Evolutionary conservation across 2,888 invertebrate genomes (phyloP), one percentile per base, ranked within the genome.

Genomic region (Orthosia incerta): DNA sequence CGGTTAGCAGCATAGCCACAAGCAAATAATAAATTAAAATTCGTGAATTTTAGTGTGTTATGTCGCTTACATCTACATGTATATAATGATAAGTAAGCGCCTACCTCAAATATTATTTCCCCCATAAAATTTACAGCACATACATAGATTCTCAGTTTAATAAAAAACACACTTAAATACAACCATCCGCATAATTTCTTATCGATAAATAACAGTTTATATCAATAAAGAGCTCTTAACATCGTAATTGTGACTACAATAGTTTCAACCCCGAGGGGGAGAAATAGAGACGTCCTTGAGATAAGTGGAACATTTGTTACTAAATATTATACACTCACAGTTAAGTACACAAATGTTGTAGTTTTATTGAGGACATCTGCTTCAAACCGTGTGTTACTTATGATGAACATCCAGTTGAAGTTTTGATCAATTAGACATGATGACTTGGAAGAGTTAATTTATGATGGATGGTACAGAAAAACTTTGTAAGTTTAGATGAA

Each of bases 261-360:
- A 72, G 61, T 81, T 68, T 50, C 56, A n/a, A 63, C 60, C 74
- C 45, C 59, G 5, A 67, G 61, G 67, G 76, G 64, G 57, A 80
- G 84, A 74, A 78, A 79, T 81, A 15, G 74, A 80, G 68, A 68
- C 68, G 74, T 63, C 62, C 81, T 86, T 56, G 23, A 65, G 39
- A 64, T 63, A 61, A 84, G 82, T 79, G 56, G 74, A 67, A 50
- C 75, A 83, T 85, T 87, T 84, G 83, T 83, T 80, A 57, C 67
- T 80, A 76, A 82, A 87, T 82, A 62, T 74, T 39, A 45, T 50
- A 80, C 76, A 65, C 45, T 51, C 61, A 57, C 15, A 69, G 31
- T 63, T 69, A 72, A 71, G 50, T 62, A 61, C 45, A 62, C 71
- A 74, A 75, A 74, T 76, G 66, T 63, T 84, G 4, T 53, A 67